Percentiles rank a stretch among this genome's conserved stretches.
Evolutionary conservation across 2,797 vertebrate species (phyloP).

Genomic region (Sitta carolinensis): DNA sequence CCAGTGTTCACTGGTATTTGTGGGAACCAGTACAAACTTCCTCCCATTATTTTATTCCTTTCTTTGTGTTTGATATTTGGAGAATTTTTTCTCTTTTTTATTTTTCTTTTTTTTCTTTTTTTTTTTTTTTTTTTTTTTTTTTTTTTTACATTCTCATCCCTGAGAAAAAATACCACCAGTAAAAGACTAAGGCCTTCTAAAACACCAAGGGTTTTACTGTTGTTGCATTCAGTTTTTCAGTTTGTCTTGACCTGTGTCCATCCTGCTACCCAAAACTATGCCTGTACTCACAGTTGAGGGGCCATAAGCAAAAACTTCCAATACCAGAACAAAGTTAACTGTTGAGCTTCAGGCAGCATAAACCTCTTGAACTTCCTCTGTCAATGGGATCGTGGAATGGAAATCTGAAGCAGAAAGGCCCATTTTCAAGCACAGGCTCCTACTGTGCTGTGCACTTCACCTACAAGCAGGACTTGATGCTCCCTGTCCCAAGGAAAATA

Average conservation of each 20-base stretch:
- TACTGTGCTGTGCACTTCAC: not conserved
- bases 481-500: not conserved
- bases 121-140: not conserved
- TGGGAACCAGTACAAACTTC: not conserved
- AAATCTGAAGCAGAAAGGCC: not conserved
- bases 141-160: not conserved
- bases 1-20: not conserved
- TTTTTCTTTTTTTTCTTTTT: not conserved
- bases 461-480: not conserved
- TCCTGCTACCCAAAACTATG: not conserved
- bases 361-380: not conserved
- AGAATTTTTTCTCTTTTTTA: not conserved
- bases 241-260: not conserved
- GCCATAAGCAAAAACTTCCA: not conserved
- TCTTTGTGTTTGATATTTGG: not conserved
- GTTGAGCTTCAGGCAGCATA: not conserved
- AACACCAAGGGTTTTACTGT: not conserved
- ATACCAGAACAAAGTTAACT: not conserved
- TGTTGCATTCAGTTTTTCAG: not conserved
- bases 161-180: not conserved
- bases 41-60: not conserved
- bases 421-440: not conserved
- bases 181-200: not conserved
- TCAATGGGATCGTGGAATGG: not conserved
- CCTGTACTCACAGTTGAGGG: not conserved